phyloP scores from a whole-genome alignment of 2,797 vertebrate genomes.

The Hydrophis major region DNA sequence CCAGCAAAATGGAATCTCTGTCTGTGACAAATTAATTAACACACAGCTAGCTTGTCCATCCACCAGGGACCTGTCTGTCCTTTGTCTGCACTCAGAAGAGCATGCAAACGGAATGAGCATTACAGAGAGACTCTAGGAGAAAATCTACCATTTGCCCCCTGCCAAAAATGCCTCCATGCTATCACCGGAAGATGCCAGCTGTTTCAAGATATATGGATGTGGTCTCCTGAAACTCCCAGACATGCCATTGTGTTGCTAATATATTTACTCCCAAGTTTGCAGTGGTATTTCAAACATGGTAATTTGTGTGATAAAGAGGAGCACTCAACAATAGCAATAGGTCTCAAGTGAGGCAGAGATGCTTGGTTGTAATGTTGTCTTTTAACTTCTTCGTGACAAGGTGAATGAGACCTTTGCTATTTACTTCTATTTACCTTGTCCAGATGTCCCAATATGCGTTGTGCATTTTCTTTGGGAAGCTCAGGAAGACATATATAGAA shows the following conservation, averaged over 20 bases:
- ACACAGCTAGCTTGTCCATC: background rate
- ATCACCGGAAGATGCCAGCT: background rate
- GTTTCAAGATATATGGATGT: background rate
- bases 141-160: background rate
- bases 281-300: background rate
- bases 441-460: background rate
- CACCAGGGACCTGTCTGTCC: constrained; percentile 7
- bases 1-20: constrained; percentile 17
- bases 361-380: background rate
- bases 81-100: constrained; percentile 11
- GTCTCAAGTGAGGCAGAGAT: background rate
- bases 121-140: background rate
- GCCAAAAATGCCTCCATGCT: background rate
- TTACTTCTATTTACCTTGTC: background rate
- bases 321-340: background rate
- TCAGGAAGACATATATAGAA: background rate
- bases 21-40: constrained; percentile 33
- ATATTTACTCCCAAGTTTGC: background rate
- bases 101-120: constrained; percentile 16
- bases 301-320: background rate
- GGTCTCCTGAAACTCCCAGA: background rate
- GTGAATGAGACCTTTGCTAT: background rate
- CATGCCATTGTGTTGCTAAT: background rate
- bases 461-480: background rate
- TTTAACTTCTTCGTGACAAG: background rate